Conservation (phyloP, 1,140 invertebrate genomes). For the Euura saliciscinereae region DNA sequence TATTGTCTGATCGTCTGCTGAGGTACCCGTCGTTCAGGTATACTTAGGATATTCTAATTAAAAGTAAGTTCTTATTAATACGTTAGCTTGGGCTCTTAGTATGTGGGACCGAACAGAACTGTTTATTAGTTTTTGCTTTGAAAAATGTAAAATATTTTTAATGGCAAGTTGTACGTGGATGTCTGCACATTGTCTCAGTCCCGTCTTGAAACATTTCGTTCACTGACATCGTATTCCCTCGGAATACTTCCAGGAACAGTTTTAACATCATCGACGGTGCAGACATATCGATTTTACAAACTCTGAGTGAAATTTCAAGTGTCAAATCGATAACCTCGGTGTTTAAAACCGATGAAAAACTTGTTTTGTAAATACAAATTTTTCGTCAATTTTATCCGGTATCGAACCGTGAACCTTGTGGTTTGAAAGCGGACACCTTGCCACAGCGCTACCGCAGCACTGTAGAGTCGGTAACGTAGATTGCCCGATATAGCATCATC, state of each 20-base stretch:
- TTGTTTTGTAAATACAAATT: background rate
- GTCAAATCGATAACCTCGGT: background rate
- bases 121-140: background rate
- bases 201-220: conserved; percentile 5
- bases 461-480: background rate
- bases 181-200: background rate
- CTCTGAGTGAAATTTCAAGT: background rate
- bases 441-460: background rate
- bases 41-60: too few species aligned
- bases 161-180: background rate
- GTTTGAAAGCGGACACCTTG: background rate
- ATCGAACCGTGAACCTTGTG: background rate
- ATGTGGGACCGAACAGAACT: too few species aligned
- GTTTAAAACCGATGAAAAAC: background rate
- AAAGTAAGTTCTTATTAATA: too few species aligned
- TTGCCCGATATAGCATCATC: background rate
- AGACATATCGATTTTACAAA: background rate
- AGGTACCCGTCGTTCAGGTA: too few species aligned
- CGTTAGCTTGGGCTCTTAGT: too few species aligned
- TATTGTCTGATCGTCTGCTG: too few species aligned
- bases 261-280: background rate
- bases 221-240: conserved; percentile 3
- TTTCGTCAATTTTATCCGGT: background rate
- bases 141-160: background rate
- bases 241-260: conserved; percentile 3